Evolutionary conservation across 2,888 invertebrate genomes (phyloP).

Genomic region (Branchipolynoe longqiensis): DNA sequence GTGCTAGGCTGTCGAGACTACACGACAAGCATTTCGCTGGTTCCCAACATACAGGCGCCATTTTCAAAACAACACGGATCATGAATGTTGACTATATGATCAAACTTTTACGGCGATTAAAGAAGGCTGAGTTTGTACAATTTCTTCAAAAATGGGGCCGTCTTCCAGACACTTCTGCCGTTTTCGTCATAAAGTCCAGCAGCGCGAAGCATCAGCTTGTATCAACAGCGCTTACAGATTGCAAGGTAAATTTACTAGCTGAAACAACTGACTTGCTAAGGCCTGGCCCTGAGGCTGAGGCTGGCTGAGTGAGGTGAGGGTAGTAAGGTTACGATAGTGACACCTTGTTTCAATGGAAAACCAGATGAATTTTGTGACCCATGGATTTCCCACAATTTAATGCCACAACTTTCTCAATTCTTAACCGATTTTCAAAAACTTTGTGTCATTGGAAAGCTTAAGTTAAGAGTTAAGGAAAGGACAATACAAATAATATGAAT

Average conservation of each 20-base stretch:
- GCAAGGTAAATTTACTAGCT: not conserved
- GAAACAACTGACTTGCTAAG: not conserved
- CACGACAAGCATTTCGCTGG: too few relatives aligned
- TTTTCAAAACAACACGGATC: too few relatives aligned
- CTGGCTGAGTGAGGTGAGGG: too few relatives aligned
- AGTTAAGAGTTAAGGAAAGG: not conserved
- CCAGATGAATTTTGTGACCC: too few relatives aligned
- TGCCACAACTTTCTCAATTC: too few relatives aligned
- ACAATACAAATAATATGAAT: too few relatives aligned
- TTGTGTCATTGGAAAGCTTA: too few relatives aligned
- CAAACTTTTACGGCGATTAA: not conserved
- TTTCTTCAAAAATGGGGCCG: slow-evolving; percentile 24
- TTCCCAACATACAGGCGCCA: too few relatives aligned
- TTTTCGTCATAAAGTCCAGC: not conserved
- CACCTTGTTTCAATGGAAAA: not conserved
- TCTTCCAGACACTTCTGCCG: not conserved
- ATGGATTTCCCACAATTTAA: too few relatives aligned
- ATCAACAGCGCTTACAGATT: not conserved
- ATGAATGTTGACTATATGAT: slow-evolving; percentile 6
- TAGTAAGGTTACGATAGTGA: not conserved
- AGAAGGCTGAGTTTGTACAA: not conserved
- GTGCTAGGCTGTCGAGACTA: too few relatives aligned
- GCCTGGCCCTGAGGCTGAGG: not conserved
- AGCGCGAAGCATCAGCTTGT: not conserved
- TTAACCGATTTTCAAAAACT: too few relatives aligned